A percentile compares a stretch with the other conserved stretches of the same genome.
Conservation (phyloP, 2,113 vertebrate genomes). For the Stercorarius parasiticus region DNA sequence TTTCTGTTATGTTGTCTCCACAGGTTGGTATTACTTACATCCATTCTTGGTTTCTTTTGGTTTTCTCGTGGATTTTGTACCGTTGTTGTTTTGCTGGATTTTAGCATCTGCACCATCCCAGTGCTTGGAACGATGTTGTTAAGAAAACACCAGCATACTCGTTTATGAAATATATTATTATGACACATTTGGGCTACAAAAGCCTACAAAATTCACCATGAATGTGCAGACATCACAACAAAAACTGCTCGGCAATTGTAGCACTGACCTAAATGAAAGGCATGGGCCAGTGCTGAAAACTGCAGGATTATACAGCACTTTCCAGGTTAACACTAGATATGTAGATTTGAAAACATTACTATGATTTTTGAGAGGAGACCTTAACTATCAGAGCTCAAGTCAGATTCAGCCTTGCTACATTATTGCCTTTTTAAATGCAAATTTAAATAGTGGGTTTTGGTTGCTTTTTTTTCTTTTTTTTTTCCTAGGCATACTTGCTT, state of each 20-base stretch:
- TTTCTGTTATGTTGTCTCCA: not conserved
- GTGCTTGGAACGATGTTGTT: not conserved
- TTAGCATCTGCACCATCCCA: not conserved
- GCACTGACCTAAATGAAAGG: not conserved
- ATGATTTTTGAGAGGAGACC: not conserved
- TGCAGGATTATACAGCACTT: not conserved
- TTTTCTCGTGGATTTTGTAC: not conserved
- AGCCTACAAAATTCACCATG: not conserved
- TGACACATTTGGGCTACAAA: not conserved
- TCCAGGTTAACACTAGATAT: not conserved
- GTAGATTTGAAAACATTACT: not conserved
- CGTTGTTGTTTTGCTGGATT: not conserved
- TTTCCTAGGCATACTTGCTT: not conserved
- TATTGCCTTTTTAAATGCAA: not conserved
- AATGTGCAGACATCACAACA: fast-evolving
- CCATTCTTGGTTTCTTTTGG: not conserved
- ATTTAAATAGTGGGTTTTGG: not conserved
- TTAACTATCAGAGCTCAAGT: not conserved
- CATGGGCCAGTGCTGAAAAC: not conserved
- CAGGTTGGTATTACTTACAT: not conserved
- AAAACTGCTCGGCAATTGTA: not conserved
- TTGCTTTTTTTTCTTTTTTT: not conserved
- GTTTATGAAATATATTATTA: not conserved
- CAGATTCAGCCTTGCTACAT: not conserved
- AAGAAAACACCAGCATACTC: not conserved